Base-by-base conservation (phyloP, 1,140 invertebrate genomes). In the Berghia stephanieae region DNA sequence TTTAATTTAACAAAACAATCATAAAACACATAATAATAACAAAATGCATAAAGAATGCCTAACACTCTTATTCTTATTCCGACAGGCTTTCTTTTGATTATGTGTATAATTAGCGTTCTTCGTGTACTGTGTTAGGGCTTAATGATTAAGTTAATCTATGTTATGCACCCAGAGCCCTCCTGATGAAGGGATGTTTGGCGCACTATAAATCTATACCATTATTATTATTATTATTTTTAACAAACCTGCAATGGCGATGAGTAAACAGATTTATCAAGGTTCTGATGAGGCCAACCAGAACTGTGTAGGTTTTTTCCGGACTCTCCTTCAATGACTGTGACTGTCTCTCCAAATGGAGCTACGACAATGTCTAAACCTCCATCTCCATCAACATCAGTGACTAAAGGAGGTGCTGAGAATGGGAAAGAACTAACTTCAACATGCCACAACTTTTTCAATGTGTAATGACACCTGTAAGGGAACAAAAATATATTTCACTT, bases 161-260 rank as follows among this genome's bases (percentile, higher is more conserved):
- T n/a, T n/a, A n/a, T n/a, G n/a, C n/a, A n/a, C n/a, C n/a, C n/a
- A n/a, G n/a, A n/a, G n/a, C n/a, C n/a, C n/a, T n/a, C n/a, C n/a
- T n/a, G n/a, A n/a, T n/a, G n/a, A n/a, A n/a, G n/a, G n/a, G n/a
- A n/a, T n/a, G n/a, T n/a, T n/a, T n/a, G n/a, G n/a, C n/a, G n/a
- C n/a, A n/a, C n/a, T n/a, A n/a, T n/a, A n/a, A n/a, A n/a, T n/a
- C n/a, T n/a, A n/a, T n/a, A n/a, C n/a, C n/a, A n/a, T n/a, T n/a
- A n/a, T n/a, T n/a, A n/a, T 8, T 10, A 74, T 40, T 6, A 34
- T 44, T 13, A 24, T 71, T 13, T 31, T 31, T 68, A 27, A 2
- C 24, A 13, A 60, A 88, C 86, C 83, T 86, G 86, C 38, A 88
- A 57, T 38, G 87, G 85, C 77, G 84, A 86, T 8, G 85, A 79